Evolutionary conservation across 2,797 vertebrate species (phyloP), one percentile per base, ranked within the genome.

Genomic region (Myotis pilosus): DNA sequence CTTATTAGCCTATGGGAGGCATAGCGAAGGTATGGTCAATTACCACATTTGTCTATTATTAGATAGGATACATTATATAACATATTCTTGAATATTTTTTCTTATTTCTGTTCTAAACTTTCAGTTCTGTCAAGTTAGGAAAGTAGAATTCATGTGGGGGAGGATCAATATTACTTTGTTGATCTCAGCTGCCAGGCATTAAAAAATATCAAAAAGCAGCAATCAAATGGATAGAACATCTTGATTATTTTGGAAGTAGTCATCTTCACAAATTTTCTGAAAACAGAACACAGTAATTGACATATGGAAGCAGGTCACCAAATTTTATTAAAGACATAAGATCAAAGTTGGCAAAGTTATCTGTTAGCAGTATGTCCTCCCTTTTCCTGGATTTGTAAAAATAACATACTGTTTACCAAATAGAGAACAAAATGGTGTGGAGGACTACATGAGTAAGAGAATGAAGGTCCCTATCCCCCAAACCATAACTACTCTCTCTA

Each of bases 151-250:
- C 7, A 71, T 33, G 12, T 5, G 13, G 1, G 41, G 19, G 19
- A 7, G 3, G n/a, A 75, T 22, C 3, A 57, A 53, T 60, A 69
- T 62, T 91, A 57, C 79, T 69, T 62, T 96, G n/a, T 41, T 47
- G 68, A 11, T 71, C 55, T 94, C 74, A 72, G 28, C 53, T 91
- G 10, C 38, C 44, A 87, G 47, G 7, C 17, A 88, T 51, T 84
- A 51, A 84, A 87, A 93, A 89, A 85, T 38, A 8, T 68, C 30
- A 92, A 92, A 93, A 86, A 51, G 74, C 23, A 80, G 1, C n/a
- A 74, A 92, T 57, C 10, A 74, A 28, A 78, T 51, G 13, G 6
- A 16, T 86, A 69, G 30, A 93, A 44, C 16, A 71, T 75, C 36
- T 78, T 36, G 25, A 30, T 87, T 66, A 49, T 75, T 91, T 94